phyloP scores from a whole-genome alignment of 2,113 vertebrate species.

The Hemichromis elongatus region DNA sequence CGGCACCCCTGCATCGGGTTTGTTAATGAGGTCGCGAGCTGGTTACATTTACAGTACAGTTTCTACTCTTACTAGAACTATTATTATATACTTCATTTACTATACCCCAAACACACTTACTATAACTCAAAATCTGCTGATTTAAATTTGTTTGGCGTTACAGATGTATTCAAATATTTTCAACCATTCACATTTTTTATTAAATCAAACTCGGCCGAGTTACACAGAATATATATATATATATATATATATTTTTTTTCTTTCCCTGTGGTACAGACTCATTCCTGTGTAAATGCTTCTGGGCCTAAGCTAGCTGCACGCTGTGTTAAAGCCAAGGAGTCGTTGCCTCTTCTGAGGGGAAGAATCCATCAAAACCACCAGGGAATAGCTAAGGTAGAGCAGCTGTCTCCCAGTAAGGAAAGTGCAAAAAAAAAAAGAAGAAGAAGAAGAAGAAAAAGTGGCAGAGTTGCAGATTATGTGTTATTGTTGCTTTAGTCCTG shows the following conservation, averaged over 20 bases:
- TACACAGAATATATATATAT: conserved; percentile 16
- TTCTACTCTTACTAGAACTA: neutral
- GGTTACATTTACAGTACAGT: neutral
- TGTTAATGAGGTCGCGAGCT: neutral
- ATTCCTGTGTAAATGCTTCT: conserved; percentile 69
- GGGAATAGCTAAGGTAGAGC: conserved; percentile 64
- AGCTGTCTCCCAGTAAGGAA: conserved; percentile 61
- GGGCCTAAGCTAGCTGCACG: conserved; percentile 43
- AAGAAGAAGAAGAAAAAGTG: conserved; percentile 41
- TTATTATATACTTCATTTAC: neutral
- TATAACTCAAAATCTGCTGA: neutral
- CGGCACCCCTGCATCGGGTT: too few species aligned
- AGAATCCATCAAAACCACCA: conserved; percentile 73
- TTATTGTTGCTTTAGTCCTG: conserved; percentile 65
- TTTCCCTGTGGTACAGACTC: conserved; percentile 46
- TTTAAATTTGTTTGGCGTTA: conserved; percentile 19
- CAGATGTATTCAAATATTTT: conserved; percentile 24
- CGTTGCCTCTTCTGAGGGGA: conserved; percentile 62
- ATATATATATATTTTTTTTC: neutral
- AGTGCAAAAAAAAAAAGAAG: neutral
- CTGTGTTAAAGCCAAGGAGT: conserved; percentile 62
- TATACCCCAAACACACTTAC: neutral
- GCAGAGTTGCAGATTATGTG: conserved; percentile 67
- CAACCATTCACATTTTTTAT: neutral
- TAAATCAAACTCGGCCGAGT: conserved; percentile 18